phyloP scores from a whole-genome alignment of 2,113 vertebrate species.

The Larimichthys crocea region DNA sequence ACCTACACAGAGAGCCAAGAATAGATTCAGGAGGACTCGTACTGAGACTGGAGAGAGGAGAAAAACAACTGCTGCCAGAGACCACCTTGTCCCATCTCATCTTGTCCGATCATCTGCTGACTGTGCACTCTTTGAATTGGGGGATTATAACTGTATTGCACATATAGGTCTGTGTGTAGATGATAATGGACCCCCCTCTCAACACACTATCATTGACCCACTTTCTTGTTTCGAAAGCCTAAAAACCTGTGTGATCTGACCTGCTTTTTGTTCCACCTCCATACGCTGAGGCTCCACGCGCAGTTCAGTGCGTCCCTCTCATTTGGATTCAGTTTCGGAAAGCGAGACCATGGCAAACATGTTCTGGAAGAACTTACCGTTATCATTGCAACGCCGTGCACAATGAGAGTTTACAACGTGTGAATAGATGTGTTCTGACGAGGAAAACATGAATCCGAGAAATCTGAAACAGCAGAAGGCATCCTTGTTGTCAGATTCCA shows the following conservation, averaged over 20 bases:
- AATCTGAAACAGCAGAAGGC: conserved; percentile 26
- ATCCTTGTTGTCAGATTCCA: conserved; percentile 27
- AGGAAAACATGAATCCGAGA: conserved; percentile 17
- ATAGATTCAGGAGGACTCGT: conserved; percentile 67
- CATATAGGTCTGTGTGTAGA: not conserved
- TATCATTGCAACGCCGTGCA: conserved; percentile 10
- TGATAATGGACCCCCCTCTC: not conserved
- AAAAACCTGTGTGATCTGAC: conserved; percentile 10
- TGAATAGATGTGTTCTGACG: conserved; percentile 4
- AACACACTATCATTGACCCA: not conserved
- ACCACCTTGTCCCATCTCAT: conserved; percentile 64
- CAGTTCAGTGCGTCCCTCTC: conserved; percentile 41
- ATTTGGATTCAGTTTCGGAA: conserved; percentile 61
- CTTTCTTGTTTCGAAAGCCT: conserved; percentile 5
- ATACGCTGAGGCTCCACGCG: not conserved
- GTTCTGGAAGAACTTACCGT: conserved; percentile 45
- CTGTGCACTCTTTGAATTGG: conserved; percentile 1
- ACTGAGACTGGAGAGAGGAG: conserved; percentile 56
- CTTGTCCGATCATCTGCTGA: conserved; percentile 56
- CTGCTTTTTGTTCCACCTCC: conserved; percentile 14
- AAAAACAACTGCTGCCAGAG: conserved; percentile 54
- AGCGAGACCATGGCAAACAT: conserved; percentile 58
- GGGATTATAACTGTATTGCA: conserved; percentile 12
- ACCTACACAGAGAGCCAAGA: conserved; percentile 78
- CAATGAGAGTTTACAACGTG: not conserved